Conservation (phyloP, 2,797 vertebrate genomes). For the Mormyrus hasselquistii region DNA sequence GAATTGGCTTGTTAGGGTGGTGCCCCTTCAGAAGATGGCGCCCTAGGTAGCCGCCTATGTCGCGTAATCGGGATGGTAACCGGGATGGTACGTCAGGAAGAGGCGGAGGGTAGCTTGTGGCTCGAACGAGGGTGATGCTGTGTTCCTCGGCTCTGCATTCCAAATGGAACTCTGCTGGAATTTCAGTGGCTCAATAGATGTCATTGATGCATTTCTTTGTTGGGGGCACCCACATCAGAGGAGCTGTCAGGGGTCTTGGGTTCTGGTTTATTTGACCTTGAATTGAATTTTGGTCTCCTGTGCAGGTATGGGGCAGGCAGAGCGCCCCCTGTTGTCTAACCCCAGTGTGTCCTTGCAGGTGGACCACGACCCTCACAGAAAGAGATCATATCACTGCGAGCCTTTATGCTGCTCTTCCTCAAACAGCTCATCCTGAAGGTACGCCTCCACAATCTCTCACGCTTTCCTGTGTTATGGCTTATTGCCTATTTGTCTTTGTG, state of each 20-base stretch:
- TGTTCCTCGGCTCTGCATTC: background rate
- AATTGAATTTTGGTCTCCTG: background rate
- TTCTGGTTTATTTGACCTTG: background rate
- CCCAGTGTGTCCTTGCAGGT: slow-evolving; percentile 64
- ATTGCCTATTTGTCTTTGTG: slow-evolving; percentile 1
- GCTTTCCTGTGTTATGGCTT: slow-evolving; percentile 9
- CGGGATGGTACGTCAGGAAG: background rate
- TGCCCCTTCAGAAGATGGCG: background rate
- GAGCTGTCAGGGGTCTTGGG: background rate
- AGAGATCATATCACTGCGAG: slow-evolving; percentile 93
- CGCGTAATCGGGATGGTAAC: background rate
- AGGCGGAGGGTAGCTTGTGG: background rate
- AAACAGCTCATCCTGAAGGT: slow-evolving; percentile 99
- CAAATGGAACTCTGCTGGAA: slow-evolving; percentile 6
- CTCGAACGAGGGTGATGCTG: background rate
- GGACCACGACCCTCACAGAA: slow-evolving; percentile 94
- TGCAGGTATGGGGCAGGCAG: background rate
- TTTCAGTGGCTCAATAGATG: background rate
- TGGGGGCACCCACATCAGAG: background rate
- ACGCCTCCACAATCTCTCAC: slow-evolving; percentile 23
- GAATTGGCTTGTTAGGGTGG: background rate
- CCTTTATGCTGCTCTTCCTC: slow-evolving; percentile 98
- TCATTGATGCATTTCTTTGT: background rate
- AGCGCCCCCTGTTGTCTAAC: background rate
- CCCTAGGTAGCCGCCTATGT: background rate